A percentile compares a stretch with the other conserved stretches of the same genome.
phyloP scores from a whole-genome alignment of 2,797 vertebrate species.

The Coregonus suidteri region DNA sequence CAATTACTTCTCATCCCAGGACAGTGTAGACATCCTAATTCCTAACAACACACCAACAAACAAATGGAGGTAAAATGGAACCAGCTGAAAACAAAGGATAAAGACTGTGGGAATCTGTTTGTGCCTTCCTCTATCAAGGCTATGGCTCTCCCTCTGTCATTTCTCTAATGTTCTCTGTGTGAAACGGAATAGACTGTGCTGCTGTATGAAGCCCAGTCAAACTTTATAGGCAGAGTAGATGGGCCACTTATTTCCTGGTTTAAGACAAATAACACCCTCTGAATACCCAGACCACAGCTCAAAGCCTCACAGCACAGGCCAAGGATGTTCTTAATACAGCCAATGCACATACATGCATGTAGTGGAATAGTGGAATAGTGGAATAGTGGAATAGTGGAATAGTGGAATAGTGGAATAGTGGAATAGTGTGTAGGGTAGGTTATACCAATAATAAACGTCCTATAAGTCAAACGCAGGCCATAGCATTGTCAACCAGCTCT shows the following conservation, averaged over 20 bases:
- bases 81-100: not conserved
- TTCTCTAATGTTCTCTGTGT: not conserved
- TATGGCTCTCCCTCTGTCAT: not conserved
- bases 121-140: not conserved
- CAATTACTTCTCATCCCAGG: not conserved
- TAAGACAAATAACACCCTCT: slow-evolving; percentile 18
- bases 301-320: not conserved
- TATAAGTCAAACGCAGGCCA: no score
- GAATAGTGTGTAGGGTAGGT: no score
- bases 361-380: no score
- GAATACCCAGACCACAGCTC: slow-evolving; percentile 16
- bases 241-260: slow-evolving; percentile 15
- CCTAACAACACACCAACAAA: not conserved
- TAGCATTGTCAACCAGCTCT: no score
- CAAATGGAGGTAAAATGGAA: not conserved
- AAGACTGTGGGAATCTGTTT: not conserved
- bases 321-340: no score
- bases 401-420: no score
- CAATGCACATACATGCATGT: no score
- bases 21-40: not conserved
- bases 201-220: slow-evolving; percentile 20
- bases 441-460: no score
- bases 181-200: not conserved
- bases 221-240: slow-evolving; percentile 10
- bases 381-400: no score